Base-by-base conservation (phyloP, 1,140 invertebrate genomes). In the Heterodera carotae region DNA sequence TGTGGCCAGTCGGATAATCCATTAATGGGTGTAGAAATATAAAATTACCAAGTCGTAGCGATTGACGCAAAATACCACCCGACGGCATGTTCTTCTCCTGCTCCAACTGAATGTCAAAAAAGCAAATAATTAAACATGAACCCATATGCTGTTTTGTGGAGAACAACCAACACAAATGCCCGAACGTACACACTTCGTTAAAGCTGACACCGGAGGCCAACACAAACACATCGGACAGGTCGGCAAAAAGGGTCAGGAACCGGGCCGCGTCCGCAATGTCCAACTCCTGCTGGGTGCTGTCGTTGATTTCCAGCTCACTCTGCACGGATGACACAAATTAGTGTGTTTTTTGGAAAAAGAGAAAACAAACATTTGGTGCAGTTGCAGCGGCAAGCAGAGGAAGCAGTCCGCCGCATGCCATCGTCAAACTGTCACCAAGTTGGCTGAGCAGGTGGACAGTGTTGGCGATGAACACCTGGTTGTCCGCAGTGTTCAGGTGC, bases 51-150 rank as follows among this genome's bases (percentile, higher is more conserved):
- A 99, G 89, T 89, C 97, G 90, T 36, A 99, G 90, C 89, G 96
- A 97, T 89, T 99, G 97, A 77, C 97, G 89, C 18, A 99, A 89
- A 80, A 99, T 99, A 59, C 96, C 97, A 34, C 97, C 97, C 85
- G 93, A 94, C n/a, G 96, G 96, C 72, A 99, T 98, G 87, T 98
- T 99, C 89, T 99, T 99, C 88, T 99, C 97, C 0, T 95, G 94
- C 89, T 99, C 97, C 43, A 99, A 89, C 89, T 56, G 18, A 56
- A 56, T 22, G 0, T 25, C 15, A 0, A n/a, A n/a, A n/a, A 22
- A 22, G 18, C 15, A 22, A 22, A 15, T 22, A 39, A 39, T 53
- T 22, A 12, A 18, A 53, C 48, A 53, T 18, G 12, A 53, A 53
- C n/a, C n/a, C n/a, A n/a, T n/a, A n/a, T n/a, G n/a, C n/a, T n/a